These are phyloP conservation scores for Ptychochromis oligacanthus DNA, from an alignment of 2,113 vertebrate species.

Conservation along the genomic window DNA sequence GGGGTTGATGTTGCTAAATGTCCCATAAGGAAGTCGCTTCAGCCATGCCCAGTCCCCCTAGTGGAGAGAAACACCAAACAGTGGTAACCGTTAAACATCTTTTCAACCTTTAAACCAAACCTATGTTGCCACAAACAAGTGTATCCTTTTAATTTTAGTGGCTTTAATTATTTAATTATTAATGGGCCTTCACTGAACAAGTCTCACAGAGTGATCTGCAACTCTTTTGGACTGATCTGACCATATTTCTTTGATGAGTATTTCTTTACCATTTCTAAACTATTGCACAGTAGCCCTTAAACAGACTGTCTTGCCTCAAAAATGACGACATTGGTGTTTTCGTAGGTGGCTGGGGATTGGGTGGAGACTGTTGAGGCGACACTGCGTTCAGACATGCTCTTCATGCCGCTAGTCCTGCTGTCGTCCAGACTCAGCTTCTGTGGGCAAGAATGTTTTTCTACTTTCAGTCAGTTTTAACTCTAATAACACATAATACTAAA, in stretches of 20 bases:
- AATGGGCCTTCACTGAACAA: not conserved
- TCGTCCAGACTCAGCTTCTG: conserved; percentile 81
- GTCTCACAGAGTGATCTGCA: not conserved
- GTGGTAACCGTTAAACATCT: not conserved
- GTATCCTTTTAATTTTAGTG: not conserved
- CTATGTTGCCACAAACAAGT: not conserved
- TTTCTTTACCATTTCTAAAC: not conserved
- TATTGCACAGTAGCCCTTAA: not conserved
- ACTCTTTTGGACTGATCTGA: not conserved
- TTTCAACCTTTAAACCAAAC: not conserved
- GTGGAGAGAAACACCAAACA: not conserved
- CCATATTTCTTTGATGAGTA: too few species aligned
- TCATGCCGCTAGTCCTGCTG: conserved; percentile 69
- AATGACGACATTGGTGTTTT: conserved; percentile 83
- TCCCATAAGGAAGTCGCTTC: conserved; percentile 80
- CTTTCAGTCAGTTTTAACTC: not conserved
- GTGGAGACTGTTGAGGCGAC: conserved; percentile 62
- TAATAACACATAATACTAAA: not conserved
- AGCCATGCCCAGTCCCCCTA: conserved; percentile 86
- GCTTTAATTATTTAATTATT: not conserved
- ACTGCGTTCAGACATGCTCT: conserved; percentile 70
- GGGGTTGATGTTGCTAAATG: conserved; percentile 73
- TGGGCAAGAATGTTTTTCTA: not conserved
- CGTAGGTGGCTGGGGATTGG: conserved; percentile 77
- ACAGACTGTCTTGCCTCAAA: conserved; percentile 71